Evolutionary conservation across 2,797 vertebrate species (phyloP).

Genomic region (Chiloscyllium punctatum): DNA sequence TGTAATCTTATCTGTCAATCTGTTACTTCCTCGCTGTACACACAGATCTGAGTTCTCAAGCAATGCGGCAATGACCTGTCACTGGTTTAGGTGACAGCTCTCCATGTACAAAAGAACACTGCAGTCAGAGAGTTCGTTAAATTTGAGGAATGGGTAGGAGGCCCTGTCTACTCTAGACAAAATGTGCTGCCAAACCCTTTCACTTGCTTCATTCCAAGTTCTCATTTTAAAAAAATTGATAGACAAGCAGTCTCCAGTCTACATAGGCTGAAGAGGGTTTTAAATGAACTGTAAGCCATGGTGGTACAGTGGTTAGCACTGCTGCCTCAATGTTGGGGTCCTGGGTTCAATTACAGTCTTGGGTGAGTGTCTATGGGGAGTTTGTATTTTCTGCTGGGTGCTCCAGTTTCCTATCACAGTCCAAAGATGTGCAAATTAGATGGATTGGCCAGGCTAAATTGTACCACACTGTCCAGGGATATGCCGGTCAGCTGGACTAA

Average conservation of each 20-base stretch:
- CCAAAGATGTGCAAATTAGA: no score
- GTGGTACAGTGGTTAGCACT: no score
- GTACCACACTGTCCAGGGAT: no score
- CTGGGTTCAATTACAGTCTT: no score
- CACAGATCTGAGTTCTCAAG: background rate
- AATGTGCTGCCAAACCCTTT: background rate
- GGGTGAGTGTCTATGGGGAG: no score
- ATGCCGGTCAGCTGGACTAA: no score
- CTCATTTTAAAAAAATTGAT: background rate
- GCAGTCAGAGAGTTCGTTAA: background rate
- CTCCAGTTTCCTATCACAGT: no score
- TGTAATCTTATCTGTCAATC: slow-evolving; percentile 17
- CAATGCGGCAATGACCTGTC: background rate
- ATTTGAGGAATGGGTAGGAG: background rate
- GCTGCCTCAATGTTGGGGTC: no score
- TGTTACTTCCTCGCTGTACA: background rate
- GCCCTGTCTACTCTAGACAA: background rate
- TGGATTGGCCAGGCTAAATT: no score
- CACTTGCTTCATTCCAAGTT: background rate
- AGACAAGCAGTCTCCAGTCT: background rate
- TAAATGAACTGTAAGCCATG: background rate
- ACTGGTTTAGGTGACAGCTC: background rate
- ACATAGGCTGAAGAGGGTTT: background rate
- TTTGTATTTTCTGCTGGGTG: no score
- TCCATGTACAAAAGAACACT: background rate